Percentiles rank a stretch among this genome's conserved stretches.
Evolutionary conservation across 2,888 invertebrate genomes (phyloP).

Genomic region (Congeria kusceri): DNA sequence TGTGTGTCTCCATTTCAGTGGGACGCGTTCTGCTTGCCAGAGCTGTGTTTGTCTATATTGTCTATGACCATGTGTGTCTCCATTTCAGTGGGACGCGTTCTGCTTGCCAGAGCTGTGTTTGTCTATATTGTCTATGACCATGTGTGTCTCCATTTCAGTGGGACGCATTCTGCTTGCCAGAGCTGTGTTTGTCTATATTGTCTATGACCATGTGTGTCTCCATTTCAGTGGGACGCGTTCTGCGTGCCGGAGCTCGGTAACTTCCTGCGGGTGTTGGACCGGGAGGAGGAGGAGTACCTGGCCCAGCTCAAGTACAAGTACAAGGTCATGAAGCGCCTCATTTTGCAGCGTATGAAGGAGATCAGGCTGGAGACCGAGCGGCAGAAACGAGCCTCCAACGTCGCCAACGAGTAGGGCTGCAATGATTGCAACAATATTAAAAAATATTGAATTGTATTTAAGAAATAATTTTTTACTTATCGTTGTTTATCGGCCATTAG

Average conservation of each 20-base stretch:
- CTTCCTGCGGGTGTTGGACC: slow-evolving; percentile 87
- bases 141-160: slow-evolving; percentile 86
- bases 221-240: slow-evolving; percentile 87
- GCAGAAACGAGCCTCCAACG: slow-evolving; percentile 53
- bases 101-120: too few relatives aligned
- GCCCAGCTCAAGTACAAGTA: slow-evolving; percentile 86
- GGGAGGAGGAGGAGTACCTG: slow-evolving; percentile 87
- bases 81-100: too few relatives aligned
- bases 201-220: slow-evolving; percentile 23
- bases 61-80: too few relatives aligned
- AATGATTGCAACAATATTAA: too few relatives aligned
- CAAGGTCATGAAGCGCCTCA: slow-evolving; percentile 81
- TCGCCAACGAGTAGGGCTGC: neutral
- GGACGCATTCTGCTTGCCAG: slow-evolving; percentile 88
- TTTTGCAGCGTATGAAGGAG: slow-evolving; percentile 77
- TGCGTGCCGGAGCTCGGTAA: slow-evolving; percentile 87
- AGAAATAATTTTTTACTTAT: too few relatives aligned
- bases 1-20: too few relatives aligned
- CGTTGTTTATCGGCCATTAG: too few relatives aligned
- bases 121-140: too few relatives aligned
- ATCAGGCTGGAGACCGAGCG: slow-evolving; percentile 70
- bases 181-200: too few relatives aligned
- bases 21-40: too few relatives aligned
- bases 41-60: too few relatives aligned
- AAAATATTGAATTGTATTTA: too few relatives aligned